Conservation (phyloP, 37 sponge, comb jelly and placozoan species). For the Agelas oroides region DNA sequence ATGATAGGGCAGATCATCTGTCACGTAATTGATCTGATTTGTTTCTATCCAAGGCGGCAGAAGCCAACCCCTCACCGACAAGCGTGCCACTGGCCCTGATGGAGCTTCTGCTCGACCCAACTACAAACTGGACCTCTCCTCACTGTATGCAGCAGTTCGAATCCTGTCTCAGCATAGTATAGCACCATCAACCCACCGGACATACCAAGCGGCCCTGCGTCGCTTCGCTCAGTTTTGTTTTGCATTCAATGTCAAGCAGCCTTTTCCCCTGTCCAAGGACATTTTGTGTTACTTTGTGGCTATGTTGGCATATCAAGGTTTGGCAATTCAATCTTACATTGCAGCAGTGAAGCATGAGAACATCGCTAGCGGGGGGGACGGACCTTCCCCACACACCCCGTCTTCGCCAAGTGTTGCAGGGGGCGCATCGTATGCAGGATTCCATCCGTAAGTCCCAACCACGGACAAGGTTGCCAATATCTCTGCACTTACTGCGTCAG, state of each 20-base stretch:
- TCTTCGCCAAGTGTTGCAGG: no score
- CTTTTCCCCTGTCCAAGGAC: constrained; percentile 53
- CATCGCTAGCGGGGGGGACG: neutral
- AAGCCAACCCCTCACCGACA: neutral
- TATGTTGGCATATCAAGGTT: constrained; percentile 24
- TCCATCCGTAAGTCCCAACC: no score
- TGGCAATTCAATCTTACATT: constrained; percentile 45
- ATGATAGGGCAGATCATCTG: constrained; percentile 55
- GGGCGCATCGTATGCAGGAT: no score
- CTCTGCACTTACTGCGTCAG: no score
- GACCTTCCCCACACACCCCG: no score
- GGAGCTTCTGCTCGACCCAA: constrained; percentile 29
- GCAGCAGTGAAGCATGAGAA: constrained; percentile 53
- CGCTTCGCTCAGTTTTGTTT: constrained; percentile 50
- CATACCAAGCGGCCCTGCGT: constrained; percentile 47
- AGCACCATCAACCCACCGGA: constrained; percentile 57
- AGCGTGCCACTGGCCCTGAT: neutral
- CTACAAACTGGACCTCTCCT: constrained; percentile 61
- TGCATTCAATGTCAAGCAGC: constrained; percentile 3
- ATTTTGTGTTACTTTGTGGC: constrained; percentile 36
- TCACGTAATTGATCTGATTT: constrained; percentile 29
- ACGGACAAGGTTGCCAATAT: no score
- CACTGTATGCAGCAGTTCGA: constrained; percentile 54
- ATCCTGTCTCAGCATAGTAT: constrained; percentile 24
- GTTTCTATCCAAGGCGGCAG: constrained; percentile 17